Evolutionary conservation across 2,113 vertebrate genomes (phyloP).

Genomic region (Ivindomyrus marchei): DNA sequence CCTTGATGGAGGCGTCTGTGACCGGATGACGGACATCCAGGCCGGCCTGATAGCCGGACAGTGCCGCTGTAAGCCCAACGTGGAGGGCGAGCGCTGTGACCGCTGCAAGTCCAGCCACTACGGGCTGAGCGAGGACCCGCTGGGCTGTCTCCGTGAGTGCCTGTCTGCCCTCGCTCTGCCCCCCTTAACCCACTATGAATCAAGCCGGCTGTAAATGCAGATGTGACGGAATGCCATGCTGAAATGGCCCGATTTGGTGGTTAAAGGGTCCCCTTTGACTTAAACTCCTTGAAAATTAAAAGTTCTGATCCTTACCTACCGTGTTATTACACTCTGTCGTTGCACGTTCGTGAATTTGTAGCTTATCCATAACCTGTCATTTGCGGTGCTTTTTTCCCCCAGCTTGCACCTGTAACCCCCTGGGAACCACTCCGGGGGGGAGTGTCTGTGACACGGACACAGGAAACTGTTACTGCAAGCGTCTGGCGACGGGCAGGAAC

Average conservation of each 20-base stretch:
- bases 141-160: constrained; percentile 81
- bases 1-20: constrained; percentile 79
- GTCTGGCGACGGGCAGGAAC: constrained; percentile 76
- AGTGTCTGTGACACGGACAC: constrained; percentile 78
- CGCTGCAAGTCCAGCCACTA: constrained; percentile 81
- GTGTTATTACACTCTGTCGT: background rate
- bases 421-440: constrained; percentile 82
- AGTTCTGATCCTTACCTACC: background rate
- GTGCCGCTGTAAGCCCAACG: constrained; percentile 87
- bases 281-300: background rate
- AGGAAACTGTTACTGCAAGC: constrained; percentile 92
- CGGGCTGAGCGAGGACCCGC: constrained; percentile 63
- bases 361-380: background rate
- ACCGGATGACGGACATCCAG: constrained; percentile 74
- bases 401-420: constrained; percentile 81
- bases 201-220: background rate
- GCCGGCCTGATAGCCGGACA: constrained; percentile 82
- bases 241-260: background rate
- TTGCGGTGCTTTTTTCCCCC: constrained; percentile 3
- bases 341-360: background rate
- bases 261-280: background rate
- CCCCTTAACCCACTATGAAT: background rate
- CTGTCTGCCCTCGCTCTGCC: background rate
- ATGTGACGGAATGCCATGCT: background rate
- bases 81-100: constrained; percentile 88